A percentile compares a stretch with the other conserved stretches of the same genome.
Conservation (phyloP, 1,140 invertebrate genomes). For the Drosophila obscura region DNA sequence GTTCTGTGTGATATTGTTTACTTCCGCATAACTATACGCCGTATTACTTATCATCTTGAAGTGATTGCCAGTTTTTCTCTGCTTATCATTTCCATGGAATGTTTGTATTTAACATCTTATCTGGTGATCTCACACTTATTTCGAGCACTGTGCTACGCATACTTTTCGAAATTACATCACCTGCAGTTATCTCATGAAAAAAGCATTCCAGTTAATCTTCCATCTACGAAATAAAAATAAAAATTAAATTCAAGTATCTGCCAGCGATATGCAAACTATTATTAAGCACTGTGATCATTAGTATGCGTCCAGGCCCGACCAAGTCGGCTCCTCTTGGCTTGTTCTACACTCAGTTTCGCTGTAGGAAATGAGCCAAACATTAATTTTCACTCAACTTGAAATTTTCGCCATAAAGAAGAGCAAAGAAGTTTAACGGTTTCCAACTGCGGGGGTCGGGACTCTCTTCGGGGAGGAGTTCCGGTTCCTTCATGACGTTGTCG, state of each 20-base stretch:
- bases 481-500: constrained; percentile 49
- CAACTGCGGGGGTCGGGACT: background rate
- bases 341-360: constrained; percentile 50
- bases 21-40: constrained; percentile 15
- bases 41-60: too few species aligned
- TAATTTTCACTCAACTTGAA: constrained; percentile 46
- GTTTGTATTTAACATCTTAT: too few species aligned
- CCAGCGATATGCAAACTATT: background rate
- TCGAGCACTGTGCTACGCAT: too few species aligned
- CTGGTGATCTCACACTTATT: too few species aligned
- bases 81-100: too few species aligned
- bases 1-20: constrained; percentile 21
- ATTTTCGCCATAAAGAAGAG: constrained; percentile 60
- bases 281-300: constrained; percentile 43
- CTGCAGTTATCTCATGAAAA: too few species aligned
- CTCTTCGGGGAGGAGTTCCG: background rate
- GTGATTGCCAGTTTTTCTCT: too few species aligned
- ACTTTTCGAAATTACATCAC: too few species aligned
- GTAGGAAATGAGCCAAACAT: constrained; percentile 52
- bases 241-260: background rate
- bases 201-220: too few species aligned
- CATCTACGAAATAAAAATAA: too few species aligned
- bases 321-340: constrained; percentile 27
- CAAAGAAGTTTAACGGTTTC: constrained; percentile 56
- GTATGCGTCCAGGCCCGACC: constrained; percentile 28